Conservation (phyloP, 2,797 vertebrate genomes). For the Fratercula arctica region DNA sequence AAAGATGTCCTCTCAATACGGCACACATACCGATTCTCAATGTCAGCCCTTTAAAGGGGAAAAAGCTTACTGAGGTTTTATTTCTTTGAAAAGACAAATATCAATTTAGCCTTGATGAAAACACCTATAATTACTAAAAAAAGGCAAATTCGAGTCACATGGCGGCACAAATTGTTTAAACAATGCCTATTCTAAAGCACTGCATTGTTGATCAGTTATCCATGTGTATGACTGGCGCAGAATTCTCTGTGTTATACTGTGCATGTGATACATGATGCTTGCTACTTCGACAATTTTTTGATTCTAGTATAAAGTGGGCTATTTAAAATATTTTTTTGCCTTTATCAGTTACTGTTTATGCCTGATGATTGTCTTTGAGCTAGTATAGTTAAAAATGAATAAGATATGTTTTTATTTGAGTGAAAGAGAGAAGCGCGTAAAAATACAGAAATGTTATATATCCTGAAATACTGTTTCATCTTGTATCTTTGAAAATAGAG, state of each 20-base stretch:
- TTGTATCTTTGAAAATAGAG: neutral
- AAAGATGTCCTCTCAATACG: neutral
- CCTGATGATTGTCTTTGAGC: neutral
- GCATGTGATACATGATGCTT: neutral
- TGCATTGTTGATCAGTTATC: neutral
- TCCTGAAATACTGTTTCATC: neutral
- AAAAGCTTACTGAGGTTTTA: neutral
- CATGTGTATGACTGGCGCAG: neutral
- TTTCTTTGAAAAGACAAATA: neutral
- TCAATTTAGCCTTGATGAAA: neutral
- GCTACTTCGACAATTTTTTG: neutral
- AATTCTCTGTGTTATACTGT: neutral
- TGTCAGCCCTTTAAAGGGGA: neutral
- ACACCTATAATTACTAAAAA: neutral
- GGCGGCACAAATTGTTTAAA: neutral
- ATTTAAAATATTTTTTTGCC: neutral
- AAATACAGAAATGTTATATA: neutral
- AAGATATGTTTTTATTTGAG: neutral
- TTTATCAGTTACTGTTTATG: neutral
- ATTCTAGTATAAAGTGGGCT: neutral
- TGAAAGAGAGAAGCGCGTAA: neutral
- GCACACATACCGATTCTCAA: neutral
- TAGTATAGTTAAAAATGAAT: neutral
- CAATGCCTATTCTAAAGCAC: neutral
- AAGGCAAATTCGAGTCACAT: neutral